A percentile compares a stretch with the other conserved stretches of the same genome.
Evolutionary conservation across 1,140 invertebrate genomes (phyloP).

Genomic region (Condylostylus longicornis): DNA sequence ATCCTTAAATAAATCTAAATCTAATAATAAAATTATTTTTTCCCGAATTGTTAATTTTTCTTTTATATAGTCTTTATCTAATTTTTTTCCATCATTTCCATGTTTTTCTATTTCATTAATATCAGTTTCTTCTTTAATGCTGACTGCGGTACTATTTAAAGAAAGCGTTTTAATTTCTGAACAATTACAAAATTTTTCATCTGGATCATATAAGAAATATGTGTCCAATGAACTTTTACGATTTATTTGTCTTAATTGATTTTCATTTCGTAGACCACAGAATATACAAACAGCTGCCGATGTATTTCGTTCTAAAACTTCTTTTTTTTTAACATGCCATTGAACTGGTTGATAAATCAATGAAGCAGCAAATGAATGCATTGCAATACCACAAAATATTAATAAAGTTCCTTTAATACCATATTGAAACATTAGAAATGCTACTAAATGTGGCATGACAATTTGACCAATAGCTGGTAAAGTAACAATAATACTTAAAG

Average conservation of each 20-base stretch:
- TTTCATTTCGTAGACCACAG: too few species aligned
- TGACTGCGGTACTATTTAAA: too few species aligned
- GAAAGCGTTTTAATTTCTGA: too few species aligned
- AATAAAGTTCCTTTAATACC: conserved; percentile 39
- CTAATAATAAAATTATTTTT: conserved; percentile 44
- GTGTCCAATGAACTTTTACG: too few species aligned
- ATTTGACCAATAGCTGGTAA: conserved; percentile 42
- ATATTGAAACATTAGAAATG: conserved; percentile 34
- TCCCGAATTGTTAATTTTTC: conserved; percentile 33
- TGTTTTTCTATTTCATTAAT: too few species aligned
- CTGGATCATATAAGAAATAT: too few species aligned
- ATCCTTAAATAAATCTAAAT: conserved; percentile 48
- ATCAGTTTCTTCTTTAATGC: too few species aligned
- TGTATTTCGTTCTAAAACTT: too few species aligned
- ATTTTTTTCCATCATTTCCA: not conserved
- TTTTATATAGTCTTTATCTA: not conserved
- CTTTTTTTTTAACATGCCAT: conserved; percentile 39
- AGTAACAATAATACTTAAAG: conserved; percentile 40
- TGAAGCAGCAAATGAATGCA: conserved; percentile 41
- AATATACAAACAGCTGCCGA: too few species aligned
- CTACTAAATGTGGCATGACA: conserved; percentile 39
- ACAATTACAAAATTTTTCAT: too few species aligned
- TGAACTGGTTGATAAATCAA: conserved; percentile 47
- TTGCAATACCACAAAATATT: conserved; percentile 39
- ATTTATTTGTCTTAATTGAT: too few species aligned